Base-by-base conservation (phyloP, 2,113 vertebrate genomes). In the Sinocyclocheilus grahami region DNA sequence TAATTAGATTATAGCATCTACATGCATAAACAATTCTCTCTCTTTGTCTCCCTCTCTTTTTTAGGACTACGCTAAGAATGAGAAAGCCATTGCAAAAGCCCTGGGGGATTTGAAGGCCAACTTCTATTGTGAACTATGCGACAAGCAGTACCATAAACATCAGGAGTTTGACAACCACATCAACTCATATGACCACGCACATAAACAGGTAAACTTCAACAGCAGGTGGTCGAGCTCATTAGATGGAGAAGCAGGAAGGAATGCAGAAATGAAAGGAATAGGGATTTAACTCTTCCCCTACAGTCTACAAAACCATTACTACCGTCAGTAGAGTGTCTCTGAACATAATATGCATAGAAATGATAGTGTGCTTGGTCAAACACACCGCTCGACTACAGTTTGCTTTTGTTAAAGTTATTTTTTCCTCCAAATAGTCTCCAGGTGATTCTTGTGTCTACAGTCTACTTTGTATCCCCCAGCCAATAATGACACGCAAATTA, bases 81-180 rank as follows among this genome's bases (percentile, higher is more conserved):
- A 96, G 88, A 96, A 95, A 91, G 92, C 96, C 91, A 94, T 97
- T 93, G 94, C 96, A 83, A 98, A 95, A 89, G 96, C 97, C 88
- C 93, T 96, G 90, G 97, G 97, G 91, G 97, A 99, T 87, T 95
- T 97, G 92, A 99, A 99, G 89, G 95, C 98, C 18, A 97, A 98
- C 90, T 99, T 99, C 95, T 99, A 99, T 94, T 99, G 98, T 92
- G 97, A 99, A 95, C 95, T 99, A 72, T 99, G 98, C 93, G 97
- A 99, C 94, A 99, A 99, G 92, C 98, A 99, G 95, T 99, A 99
- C 93, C 96, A 98, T 94, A 97, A 99, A 92, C 97, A 99, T 93
- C 97, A 99, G 87, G 98, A 99, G 91, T 99, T 99, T 96, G 98
- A 99, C 96, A 99, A 99, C 95, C 98, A 99, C 93, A 99, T 99